A percentile compares a stretch with the other conserved stretches of the same genome.
phyloP scores from a whole-genome alignment of 2,113 vertebrate species.

The Ardeotis arabs region DNA sequence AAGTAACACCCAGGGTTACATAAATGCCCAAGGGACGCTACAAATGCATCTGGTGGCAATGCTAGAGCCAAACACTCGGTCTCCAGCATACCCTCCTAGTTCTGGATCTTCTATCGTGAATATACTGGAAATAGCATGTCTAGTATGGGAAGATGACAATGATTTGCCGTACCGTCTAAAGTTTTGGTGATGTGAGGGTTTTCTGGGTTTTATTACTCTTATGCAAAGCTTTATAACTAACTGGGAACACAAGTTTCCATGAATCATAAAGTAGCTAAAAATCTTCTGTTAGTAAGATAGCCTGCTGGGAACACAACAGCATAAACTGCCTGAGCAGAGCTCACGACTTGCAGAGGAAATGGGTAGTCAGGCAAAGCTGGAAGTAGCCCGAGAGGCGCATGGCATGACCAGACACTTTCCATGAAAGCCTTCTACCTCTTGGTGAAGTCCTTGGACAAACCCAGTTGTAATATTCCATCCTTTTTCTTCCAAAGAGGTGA shows the following conservation, averaged over 20 bases:
- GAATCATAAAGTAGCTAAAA: neutral
- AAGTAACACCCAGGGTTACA: neutral
- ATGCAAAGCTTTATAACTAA: neutral
- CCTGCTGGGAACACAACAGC: neutral
- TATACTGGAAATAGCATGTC: neutral
- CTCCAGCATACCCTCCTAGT: neutral
- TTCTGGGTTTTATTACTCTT: neutral
- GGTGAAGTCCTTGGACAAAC: neutral
- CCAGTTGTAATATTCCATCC: neutral
- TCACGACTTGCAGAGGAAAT: neutral
- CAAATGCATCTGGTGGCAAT: neutral
- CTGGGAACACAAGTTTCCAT: neutral
- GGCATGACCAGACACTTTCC: neutral
- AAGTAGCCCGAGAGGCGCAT: neutral
- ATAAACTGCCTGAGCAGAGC: neutral
- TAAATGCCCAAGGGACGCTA: slow-evolving; percentile 17
- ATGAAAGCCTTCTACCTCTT: neutral
- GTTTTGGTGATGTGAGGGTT: neutral
- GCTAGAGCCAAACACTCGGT: neutral
- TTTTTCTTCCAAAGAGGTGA: neutral
- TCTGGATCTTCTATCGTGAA: neutral
- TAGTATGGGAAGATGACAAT: neutral
- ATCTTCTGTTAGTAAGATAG: neutral
- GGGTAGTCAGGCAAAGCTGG: neutral
- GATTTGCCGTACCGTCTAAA: neutral